Conservation (phyloP, 2,797 vertebrate genomes). For the Anguilla megastoma region DNA sequence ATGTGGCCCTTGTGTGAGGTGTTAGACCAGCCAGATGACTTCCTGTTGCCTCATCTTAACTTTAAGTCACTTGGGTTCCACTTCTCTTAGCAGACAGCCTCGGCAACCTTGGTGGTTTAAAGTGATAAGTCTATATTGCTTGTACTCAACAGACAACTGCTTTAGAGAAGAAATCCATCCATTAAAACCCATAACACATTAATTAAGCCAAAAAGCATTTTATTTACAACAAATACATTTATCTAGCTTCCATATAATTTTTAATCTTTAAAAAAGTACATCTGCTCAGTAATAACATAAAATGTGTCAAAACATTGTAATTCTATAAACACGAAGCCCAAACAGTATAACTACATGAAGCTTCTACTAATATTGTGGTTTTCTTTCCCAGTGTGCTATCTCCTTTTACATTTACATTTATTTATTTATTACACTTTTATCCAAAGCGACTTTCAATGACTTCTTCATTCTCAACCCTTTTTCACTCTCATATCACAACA, state of each 20-base stretch:
- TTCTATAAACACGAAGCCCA: neutral
- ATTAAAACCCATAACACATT: neutral
- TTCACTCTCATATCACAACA: neutral
- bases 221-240: neutral
- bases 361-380: neutral
- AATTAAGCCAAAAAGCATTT: neutral
- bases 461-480: neutral
- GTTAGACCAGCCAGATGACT: conserved; percentile 75
- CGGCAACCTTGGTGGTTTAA: conserved; percentile 24
- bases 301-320: neutral
- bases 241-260: neutral
- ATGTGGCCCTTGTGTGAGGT: conserved; percentile 69
- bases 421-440: too few relatives aligned
- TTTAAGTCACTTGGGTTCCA: conserved; percentile 70
- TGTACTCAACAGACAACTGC: neutral
- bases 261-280: neutral
- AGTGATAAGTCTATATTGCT: conserved; percentile 21
- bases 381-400: neutral
- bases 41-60: conserved; percentile 72
- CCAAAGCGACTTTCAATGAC: neutral
- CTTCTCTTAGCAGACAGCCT: conserved; percentile 64
- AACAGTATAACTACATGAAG: neutral
- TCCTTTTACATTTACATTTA: neutral
- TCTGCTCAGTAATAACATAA: neutral
- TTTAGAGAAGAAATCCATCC: neutral